Conservation (phyloP, 1,140 invertebrate genomes). For the Dinothrombium tinctorium region DNA sequence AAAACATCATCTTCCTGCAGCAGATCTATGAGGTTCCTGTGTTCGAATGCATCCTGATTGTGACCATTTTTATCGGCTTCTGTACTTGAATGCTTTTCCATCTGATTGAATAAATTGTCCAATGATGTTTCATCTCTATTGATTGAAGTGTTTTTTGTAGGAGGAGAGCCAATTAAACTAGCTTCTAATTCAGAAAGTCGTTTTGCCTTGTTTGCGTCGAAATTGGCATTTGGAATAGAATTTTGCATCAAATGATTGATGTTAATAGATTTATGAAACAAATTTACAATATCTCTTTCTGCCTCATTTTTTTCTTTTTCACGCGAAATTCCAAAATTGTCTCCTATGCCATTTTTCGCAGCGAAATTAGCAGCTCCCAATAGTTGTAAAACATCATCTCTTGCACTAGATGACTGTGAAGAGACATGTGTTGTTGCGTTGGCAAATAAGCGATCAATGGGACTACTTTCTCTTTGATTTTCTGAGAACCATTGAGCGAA, state of each 20-base stretch:
- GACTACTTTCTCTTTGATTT: neutral
- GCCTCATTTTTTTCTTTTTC: neutral
- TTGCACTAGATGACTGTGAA: too few relatives aligned
- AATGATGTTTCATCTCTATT: too few relatives aligned
- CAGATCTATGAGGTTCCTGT: too few relatives aligned
- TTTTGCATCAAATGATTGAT: neutral
- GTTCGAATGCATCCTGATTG: too few relatives aligned
- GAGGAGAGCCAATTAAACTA: neutral
- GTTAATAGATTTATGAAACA: neutral
- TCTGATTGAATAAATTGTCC: too few relatives aligned
- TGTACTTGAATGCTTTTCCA: too few relatives aligned
- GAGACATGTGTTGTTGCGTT: neutral
- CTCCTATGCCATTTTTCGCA: neutral
- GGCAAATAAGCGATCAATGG: neutral
- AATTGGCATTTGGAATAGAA: neutral
- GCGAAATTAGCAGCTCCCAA: neutral
- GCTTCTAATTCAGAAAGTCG: neutral
- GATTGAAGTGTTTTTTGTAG: too few relatives aligned
- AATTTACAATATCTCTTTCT: neutral
- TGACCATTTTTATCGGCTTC: too few relatives aligned
- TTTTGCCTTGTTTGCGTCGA: neutral
- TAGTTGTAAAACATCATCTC: neutral
- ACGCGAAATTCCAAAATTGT: neutral
- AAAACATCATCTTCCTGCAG: too few relatives aligned
- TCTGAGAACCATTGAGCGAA: constrained; percentile 1